These are phyloP conservation scores for Lepetodrilus schrolli DNA, from an alignment of 2,888 invertebrate genomes.

Conservation along the genomic window DNA sequence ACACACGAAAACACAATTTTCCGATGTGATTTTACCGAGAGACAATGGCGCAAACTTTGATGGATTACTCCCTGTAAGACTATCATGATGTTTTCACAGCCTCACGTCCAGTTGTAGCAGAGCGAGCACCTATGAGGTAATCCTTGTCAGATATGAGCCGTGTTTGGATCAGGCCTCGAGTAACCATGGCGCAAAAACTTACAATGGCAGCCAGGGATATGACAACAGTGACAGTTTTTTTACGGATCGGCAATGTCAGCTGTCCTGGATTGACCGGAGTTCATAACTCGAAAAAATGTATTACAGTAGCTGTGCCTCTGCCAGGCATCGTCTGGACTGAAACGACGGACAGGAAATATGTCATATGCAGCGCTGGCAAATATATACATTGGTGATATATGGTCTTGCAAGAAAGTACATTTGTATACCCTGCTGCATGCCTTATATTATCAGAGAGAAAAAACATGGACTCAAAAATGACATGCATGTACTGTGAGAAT, in stretches of 20 bases:
- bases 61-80: background rate
- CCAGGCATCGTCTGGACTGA: background rate
- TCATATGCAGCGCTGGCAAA: too few relatives aligned
- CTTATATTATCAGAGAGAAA: too few relatives aligned
- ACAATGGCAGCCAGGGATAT: background rate
- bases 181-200: background rate
- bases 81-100: background rate
- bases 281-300: background rate
- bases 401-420: too few relatives aligned
- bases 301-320: background rate
- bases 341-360: too few relatives aligned
- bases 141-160: background rate
- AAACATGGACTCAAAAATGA: too few relatives aligned
- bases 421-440: too few relatives aligned
- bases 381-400: too few relatives aligned
- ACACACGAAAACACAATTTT: too few relatives aligned
- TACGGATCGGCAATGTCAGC: background rate
- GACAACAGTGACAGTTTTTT: conserved; percentile 11
- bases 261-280: background rate
- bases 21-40: too few relatives aligned
- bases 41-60: too few relatives aligned
- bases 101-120: background rate
- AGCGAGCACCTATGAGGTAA: background rate
- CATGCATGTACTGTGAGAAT: too few relatives aligned
- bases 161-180: background rate